These are phyloP conservation scores for Diabrotica undecimpunctata DNA, from an alignment of 1,140 invertebrate genomes.

Conservation along the genomic window DNA sequence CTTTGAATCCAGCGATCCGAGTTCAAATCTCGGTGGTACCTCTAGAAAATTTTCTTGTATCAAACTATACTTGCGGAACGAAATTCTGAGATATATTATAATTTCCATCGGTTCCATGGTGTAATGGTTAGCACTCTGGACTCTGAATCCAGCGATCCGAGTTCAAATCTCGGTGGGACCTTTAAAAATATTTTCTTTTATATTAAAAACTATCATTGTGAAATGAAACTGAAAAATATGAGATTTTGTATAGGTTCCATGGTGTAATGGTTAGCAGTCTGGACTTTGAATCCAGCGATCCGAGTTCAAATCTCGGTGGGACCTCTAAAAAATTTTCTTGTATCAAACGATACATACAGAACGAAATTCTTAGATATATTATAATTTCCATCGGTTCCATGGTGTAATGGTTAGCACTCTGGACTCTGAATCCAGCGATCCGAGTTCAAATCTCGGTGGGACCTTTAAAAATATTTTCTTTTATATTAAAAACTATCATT, in stretches of 20 bases:
- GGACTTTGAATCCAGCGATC: conserved; percentile 43
- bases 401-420: conserved; percentile 44
- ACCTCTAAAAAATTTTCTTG: no score
- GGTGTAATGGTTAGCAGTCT: conserved; percentile 43
- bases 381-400: conserved; percentile 5
- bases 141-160: conserved; percentile 43
- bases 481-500: no score
- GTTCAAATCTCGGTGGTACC: conserved; percentile 38
- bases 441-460: conserved; percentile 39
- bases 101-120: conserved; percentile 23
- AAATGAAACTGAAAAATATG: no score
- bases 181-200: not conserved
- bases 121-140: conserved; percentile 44
- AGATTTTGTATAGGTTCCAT: conserved; percentile 9
- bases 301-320: conserved; percentile 34
- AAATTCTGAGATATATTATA: no score
- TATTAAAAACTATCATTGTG: no score
- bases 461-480: conserved; percentile 1
- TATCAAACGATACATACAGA: no score
- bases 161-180: conserved; percentile 37
- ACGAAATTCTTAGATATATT: no score
- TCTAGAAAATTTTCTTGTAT: no score
- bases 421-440: conserved; percentile 43
- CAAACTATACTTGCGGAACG: no score
- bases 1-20: conserved; percentile 43